phyloP scores from a whole-genome alignment of 2,797 vertebrate genomes.

The Hypotaenidia philippensis region DNA sequence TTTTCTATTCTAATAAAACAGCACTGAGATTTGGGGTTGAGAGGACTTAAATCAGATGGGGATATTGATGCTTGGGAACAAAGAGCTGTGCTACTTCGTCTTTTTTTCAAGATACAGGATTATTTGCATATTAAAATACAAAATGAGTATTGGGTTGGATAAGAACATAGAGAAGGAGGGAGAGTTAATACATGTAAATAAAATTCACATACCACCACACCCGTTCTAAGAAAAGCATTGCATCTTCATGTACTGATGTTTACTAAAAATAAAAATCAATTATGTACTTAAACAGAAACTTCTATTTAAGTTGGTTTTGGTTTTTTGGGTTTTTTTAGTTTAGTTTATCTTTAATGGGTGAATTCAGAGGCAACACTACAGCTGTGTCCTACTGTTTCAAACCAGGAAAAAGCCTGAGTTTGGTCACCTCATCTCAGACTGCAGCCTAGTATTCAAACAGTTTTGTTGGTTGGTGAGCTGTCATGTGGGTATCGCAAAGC shows the following conservation, averaged over 20 bases:
- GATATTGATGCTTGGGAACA: neutral
- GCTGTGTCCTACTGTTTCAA: neutral
- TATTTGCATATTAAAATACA: neutral
- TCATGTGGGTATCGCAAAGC: neutral
- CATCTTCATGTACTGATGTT: neutral
- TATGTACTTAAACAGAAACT: neutral
- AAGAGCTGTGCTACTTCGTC: neutral
- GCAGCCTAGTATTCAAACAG: neutral
- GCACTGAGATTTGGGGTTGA: neutral
- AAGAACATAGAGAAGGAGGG: neutral
- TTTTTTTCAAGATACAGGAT: neutral
- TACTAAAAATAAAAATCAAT: neutral
- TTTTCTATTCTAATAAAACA: neutral
- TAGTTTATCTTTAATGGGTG: neutral
- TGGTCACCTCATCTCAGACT: accelerated
- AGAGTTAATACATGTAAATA: neutral
- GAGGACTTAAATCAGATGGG: neutral
- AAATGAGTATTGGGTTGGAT: neutral
- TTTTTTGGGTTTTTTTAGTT: neutral
- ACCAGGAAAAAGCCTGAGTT: neutral
- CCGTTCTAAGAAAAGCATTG: neutral
- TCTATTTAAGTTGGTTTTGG: neutral
- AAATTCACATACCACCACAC: neutral
- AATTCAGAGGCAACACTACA: neutral
- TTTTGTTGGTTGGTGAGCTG: neutral